phyloP scores from a whole-genome alignment of 2,113 vertebrate genomes.

The Redunca redunca region DNA sequence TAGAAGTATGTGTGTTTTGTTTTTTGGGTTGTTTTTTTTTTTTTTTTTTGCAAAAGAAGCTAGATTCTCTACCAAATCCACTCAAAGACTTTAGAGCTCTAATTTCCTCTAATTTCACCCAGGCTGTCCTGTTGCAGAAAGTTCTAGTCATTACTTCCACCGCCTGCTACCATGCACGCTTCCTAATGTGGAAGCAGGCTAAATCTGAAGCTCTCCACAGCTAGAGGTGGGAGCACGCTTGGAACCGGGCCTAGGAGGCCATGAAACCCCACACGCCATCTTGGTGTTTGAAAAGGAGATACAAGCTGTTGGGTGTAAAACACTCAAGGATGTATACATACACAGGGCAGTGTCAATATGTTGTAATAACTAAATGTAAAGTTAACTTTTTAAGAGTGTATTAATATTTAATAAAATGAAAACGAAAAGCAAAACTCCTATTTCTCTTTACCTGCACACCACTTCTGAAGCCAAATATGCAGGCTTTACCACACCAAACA shows the following conservation, averaged over 20 bases:
- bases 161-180: rapidly evolving
- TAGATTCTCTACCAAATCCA: neutral
- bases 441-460: neutral
- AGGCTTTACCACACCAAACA: neutral
- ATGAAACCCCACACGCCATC: neutral
- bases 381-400: neutral
- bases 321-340: neutral
- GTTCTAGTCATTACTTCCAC: neutral
- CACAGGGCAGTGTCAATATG: neutral
- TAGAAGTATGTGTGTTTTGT: neutral
- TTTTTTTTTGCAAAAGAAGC: neutral
- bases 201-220: too few relatives aligned
- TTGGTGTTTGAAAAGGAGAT: neutral
- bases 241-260: neutral
- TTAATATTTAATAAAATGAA: neutral
- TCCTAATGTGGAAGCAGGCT: neutral
- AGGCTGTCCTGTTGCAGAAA: neutral
- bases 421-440: neutral
- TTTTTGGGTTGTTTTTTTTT: too few relatives aligned
- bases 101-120: neutral
- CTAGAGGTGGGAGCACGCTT: neutral
- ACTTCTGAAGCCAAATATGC: neutral
- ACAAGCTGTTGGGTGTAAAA: neutral
- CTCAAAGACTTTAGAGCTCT: neutral
- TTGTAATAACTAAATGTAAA: neutral